phyloP scores from a whole-genome alignment of 2,888 invertebrate genomes.

The Scaptomyza tumidula region DNA sequence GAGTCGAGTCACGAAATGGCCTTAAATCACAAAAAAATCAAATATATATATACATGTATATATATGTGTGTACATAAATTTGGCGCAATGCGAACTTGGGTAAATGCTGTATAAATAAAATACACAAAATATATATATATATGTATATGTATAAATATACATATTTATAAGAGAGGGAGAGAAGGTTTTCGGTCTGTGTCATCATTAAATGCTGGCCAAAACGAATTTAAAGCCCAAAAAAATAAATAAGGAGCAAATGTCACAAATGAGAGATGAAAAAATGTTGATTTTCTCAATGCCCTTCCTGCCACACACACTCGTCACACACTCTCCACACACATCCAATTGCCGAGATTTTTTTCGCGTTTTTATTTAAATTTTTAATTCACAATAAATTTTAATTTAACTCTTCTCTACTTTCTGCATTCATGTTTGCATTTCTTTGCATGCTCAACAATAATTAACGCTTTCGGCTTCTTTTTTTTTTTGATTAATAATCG shows the following conservation, averaged over 20 bases:
- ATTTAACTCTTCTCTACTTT: too few relatives aligned
- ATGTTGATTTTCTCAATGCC: not conserved
- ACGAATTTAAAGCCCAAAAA: constrained; percentile 63
- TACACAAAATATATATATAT: constrained; percentile 5
- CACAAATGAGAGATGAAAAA: not conserved
- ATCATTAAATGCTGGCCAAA: constrained; percentile 71
- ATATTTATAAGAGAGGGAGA: not conserved
- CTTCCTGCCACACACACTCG: not conserved
- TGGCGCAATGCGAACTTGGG: constrained; percentile 25
- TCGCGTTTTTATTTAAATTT: constrained; percentile 57
- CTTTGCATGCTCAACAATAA: too few relatives aligned
- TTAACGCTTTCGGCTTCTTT: too few relatives aligned
- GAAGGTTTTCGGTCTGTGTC: constrained; percentile 33
- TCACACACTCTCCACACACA: not conserved
- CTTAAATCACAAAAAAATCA: constrained; percentile 18
- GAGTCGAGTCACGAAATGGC: constrained; percentile 20
- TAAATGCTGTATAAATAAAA: constrained; percentile 30
- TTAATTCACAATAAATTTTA: constrained; percentile 35
- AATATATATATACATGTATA: not conserved
- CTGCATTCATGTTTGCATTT: too few relatives aligned
- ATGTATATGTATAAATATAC: not conserved
- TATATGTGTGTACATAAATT: not conserved
- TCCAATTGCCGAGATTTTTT: constrained; percentile 63
- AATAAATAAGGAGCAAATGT: not conserved
- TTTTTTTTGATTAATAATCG: too few relatives aligned